Base-by-base conservation (phyloP, 2,888 invertebrate species). In the Hypomecis atomaria region DNA sequence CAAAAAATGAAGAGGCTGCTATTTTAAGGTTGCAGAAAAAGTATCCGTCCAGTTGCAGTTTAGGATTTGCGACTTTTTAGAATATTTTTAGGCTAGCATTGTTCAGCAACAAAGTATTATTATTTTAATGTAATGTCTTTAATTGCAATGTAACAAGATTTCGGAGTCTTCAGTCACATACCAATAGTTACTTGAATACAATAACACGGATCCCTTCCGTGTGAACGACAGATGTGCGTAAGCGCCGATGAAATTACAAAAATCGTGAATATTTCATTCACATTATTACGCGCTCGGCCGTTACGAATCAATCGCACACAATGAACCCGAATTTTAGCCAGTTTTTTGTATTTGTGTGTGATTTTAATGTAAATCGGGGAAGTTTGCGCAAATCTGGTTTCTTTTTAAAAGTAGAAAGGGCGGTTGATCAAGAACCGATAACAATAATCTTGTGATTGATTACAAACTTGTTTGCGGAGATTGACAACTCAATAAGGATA, bases 371-470 rank as follows among this genome's bases (percentile, higher is more conserved):
- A 86, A 87, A 90, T 89, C 80, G 83, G 88, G 87, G 87, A 88
- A 89, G 82, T 87, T 86, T 85, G 84, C 82, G 79, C 83, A 82
- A 82, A 78, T 87, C 87, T 87, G 86, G 88, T 90, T 88, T 87
- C 73, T 74, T 77, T 78, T 81, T 81, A 75, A 78, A 78, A 60
- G 47, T 54, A 86, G 79, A 78, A 88, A 85, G 86, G 88, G 88
- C 88, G 85, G 82, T 86, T 85, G 85, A 87, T 87, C 87, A 86
- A 86, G 87, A 85, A 85, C 83, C 89, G 84, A 86, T 86, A 84
- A 78, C 78, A 90, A 90, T 91, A 91, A 89, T 89, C 90, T 90
- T 88, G 77, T 92, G 91, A 92, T 92, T 92, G 92, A 92, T 92
- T 92, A 81, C 84, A 89, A 91, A 91, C 92, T 89, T 76, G 92